A percentile compares a stretch with the other conserved stretches of the same genome.
These are phyloP conservation scores for Cariama cristata DNA, from an alignment of 2,113 vertebrate species.

Conservation along the genomic window DNA sequence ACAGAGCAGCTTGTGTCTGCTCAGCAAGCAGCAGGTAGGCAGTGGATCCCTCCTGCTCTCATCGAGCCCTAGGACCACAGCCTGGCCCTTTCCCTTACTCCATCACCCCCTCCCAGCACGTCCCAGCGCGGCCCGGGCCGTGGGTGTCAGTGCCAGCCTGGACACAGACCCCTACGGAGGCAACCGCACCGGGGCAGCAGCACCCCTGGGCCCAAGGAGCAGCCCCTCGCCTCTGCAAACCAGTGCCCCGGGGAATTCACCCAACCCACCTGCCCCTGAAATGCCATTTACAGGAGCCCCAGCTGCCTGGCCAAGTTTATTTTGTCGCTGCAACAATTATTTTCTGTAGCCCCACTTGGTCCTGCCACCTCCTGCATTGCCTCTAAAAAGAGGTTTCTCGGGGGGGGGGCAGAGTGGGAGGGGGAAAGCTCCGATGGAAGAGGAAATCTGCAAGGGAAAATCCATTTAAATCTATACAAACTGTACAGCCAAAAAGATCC, in stretches of 20 bases:
- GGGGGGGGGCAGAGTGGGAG: neutral
- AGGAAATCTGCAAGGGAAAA: neutral
- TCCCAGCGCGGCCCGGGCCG: accelerated
- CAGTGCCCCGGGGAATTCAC: neutral
- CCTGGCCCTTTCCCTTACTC: neutral
- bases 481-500: neutral
- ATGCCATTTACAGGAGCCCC: neutral
- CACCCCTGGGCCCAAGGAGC: neutral
- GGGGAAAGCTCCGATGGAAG: neutral
- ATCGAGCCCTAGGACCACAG: neutral
- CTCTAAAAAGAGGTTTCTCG: neutral
- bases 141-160: neutral
- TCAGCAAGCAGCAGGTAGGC: neutral
- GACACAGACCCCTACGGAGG: neutral
- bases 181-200: neutral
- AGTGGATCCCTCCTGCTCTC: neutral
- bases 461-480: neutral
- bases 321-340: neutral
- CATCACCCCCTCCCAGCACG: neutral
- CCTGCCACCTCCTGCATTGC: neutral
- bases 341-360: neutral
- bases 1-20: neutral
- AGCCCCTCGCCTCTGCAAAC: neutral
- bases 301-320: neutral
- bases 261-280: neutral